Conservation (phyloP, 2,797 vertebrate species). For the Megaceryle alcyon region DNA sequence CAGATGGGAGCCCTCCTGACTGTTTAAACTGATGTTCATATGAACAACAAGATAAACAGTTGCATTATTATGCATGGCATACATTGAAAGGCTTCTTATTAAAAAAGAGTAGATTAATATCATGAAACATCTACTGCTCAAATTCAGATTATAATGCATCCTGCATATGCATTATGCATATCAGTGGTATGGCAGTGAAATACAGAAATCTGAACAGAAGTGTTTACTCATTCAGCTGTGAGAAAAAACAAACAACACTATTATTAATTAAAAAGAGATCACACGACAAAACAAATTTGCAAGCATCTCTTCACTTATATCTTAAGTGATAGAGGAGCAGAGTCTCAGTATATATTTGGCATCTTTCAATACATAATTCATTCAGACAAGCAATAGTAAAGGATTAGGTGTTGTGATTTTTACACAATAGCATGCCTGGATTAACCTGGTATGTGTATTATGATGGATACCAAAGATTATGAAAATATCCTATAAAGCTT, state of each 20-base stretch:
- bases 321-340: background rate
- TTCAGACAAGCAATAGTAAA: background rate
- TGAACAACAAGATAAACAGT: slow-evolving; percentile 32
- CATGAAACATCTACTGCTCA: background rate
- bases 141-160: background rate
- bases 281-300: background rate
- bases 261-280: background rate
- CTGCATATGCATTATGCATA: background rate
- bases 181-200: background rate
- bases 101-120: background rate
- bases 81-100: background rate
- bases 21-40: slow-evolving; percentile 8
- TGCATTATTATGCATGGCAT: background rate
- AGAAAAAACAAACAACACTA: background rate
- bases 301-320: background rate
- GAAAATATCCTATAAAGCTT: background rate
- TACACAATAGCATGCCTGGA: background rate
- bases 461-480: background rate
- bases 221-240: background rate
- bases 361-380: background rate
- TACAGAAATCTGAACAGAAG: background rate
- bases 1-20: background rate
- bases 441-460: background rate
- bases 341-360: background rate
- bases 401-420: background rate